Percentiles rank a stretch among this genome's conserved stretches.
These are phyloP conservation scores for Odontothrips loti DNA, from an alignment of 2,888 invertebrate species.

Conservation along the genomic window DNA sequence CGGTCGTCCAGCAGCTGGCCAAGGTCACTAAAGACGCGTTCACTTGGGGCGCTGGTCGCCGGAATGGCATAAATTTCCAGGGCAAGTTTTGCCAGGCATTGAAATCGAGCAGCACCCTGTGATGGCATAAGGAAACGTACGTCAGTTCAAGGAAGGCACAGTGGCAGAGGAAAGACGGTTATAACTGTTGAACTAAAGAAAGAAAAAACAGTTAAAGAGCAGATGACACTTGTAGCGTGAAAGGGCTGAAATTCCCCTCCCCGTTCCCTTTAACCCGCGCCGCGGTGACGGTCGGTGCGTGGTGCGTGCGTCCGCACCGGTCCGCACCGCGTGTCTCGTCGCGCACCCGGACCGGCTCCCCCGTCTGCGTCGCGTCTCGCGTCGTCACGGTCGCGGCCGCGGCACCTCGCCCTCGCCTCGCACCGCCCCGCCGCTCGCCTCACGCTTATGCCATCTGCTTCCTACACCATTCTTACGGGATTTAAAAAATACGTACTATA, in stretches of 20 bases:
- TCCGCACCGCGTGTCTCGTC: too few species aligned
- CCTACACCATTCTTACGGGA: not conserved
- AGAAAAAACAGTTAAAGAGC: not conserved
- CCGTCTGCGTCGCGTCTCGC: too few species aligned
- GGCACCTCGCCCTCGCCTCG: too few species aligned
- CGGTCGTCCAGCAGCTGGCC: not conserved
- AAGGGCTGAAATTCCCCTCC: too few species aligned
- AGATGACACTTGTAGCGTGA: too few species aligned
- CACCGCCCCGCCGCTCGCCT: too few species aligned
- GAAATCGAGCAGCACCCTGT: not conserved
- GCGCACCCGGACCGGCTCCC: too few species aligned
- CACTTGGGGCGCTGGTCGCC: not conserved
- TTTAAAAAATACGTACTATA: not conserved
- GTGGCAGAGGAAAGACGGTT: not conserved
- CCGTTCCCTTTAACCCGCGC: too few species aligned
- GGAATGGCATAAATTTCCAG: not conserved
- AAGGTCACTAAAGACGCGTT: not conserved
- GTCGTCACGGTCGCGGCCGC: too few species aligned
- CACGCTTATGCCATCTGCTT: too few species aligned
- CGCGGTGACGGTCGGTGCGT: too few species aligned
- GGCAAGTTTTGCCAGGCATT: not conserved
- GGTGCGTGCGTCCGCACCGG: too few species aligned
- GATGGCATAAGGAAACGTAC: not conserved
- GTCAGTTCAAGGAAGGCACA: not conserved
- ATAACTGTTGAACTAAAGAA: not conserved